Evolutionary conservation across 2,113 vertebrate species (phyloP).

Genomic region (Rhynchomys soricoides): DNA sequence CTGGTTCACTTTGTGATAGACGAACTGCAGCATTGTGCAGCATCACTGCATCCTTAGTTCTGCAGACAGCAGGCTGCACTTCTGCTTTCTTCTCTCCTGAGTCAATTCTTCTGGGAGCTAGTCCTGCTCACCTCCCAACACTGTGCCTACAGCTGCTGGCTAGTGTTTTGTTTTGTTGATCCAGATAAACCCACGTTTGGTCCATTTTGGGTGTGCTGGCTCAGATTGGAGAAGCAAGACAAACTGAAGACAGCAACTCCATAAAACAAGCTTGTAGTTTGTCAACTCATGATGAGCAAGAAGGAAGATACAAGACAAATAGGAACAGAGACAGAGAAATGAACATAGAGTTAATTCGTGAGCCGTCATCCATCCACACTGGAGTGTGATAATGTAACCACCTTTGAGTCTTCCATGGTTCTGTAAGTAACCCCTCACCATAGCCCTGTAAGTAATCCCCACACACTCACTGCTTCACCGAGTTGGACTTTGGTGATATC

Average conservation of each 20-base stretch:
- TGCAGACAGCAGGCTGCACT: background rate
- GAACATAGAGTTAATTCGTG: background rate
- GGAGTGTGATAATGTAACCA: background rate
- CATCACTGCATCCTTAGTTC: accelerated
- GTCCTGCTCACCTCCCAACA: too few species aligned
- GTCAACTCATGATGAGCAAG: background rate
- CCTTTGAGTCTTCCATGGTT: background rate
- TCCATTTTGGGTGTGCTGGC: background rate
- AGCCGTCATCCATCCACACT: background rate
- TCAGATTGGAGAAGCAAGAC: background rate
- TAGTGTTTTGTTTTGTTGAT: background rate
- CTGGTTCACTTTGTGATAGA: background rate
- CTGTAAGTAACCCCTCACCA: background rate
- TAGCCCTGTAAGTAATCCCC: background rate
- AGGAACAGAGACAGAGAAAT: background rate
- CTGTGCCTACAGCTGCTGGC: background rate
- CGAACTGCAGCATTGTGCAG: accelerated
- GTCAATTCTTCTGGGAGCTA: background rate
- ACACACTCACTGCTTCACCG: background rate
- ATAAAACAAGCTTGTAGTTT: background rate
- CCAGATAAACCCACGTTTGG: background rate
- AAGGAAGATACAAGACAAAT: background rate
- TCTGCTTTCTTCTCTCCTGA: too few species aligned
- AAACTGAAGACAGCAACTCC: too few species aligned
- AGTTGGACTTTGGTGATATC: background rate